phyloP scores from a whole-genome alignment of 2,797 vertebrate species.

The Orientallactaga sibirica region DNA sequence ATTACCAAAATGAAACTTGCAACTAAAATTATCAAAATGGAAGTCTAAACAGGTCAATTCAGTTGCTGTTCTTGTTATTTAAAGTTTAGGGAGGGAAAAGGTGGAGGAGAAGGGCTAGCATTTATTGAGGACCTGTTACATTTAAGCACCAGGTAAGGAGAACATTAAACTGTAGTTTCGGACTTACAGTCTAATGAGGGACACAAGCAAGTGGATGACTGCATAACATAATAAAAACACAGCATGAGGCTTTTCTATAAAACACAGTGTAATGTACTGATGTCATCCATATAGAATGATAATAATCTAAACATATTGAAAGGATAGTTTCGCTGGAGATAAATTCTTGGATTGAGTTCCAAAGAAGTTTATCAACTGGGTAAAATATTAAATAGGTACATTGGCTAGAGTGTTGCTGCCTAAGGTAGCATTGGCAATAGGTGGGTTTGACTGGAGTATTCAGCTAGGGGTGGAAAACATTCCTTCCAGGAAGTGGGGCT shows the following conservation, averaged over 20 bases:
- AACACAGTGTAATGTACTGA: neutral
- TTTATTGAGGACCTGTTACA: constrained; percentile 9
- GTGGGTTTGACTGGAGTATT: neutral
- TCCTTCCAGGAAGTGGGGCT: constrained; percentile 6
- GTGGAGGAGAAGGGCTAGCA: neutral
- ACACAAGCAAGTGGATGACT: neutral
- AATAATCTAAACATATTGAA: neutral
- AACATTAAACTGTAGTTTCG: neutral
- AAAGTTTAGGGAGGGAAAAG: neutral
- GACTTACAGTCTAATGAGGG: neutral
- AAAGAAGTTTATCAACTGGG: neutral
- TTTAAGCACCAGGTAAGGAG: neutral
- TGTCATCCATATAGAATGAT: neutral
- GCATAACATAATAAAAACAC: neutral
- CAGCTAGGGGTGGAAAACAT: neutral
- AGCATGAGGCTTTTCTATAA: neutral
- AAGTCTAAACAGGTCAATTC: neutral
- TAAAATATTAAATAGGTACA: neutral
- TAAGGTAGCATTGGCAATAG: neutral
- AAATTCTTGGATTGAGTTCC: neutral
- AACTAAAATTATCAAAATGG: constrained; percentile 36
- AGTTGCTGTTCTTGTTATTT: constrained; percentile 26
- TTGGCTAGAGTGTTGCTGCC: neutral
- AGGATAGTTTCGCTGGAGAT: neutral
- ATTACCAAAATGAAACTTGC: constrained; percentile 40